Percentiles rank a stretch among this genome's conserved stretches.
Conservation (phyloP, 2,113 vertebrate genomes). For the Meles meles region DNA sequence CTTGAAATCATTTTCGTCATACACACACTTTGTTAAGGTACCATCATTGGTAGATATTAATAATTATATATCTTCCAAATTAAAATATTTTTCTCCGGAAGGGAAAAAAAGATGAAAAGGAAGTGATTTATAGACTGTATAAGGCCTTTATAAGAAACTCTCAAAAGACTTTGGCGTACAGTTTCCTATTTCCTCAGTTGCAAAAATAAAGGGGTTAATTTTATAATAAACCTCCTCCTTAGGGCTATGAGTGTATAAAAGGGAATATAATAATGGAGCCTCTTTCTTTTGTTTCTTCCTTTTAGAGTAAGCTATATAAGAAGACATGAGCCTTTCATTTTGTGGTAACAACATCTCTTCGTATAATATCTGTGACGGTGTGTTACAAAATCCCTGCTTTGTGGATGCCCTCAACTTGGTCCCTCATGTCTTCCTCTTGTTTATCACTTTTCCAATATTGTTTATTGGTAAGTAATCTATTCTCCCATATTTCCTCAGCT, state of each 20-base stretch:
- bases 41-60: not conserved
- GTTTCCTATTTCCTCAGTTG: not conserved
- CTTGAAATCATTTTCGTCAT: not conserved
- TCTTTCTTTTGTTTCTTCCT: constrained; percentile 47
- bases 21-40: not conserved
- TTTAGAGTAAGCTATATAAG: constrained; percentile 30
- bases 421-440: constrained; percentile 96
- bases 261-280: not conserved
- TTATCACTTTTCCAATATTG: constrained; percentile 98
- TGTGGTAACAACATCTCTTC: constrained; percentile 88
- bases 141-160: not conserved
- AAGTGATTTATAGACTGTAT: not conserved
- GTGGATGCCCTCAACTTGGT: constrained; percentile 98
- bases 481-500: not conserved
- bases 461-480: constrained; percentile 91
- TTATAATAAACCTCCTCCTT: not conserved
- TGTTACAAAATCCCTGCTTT: constrained; percentile 95
- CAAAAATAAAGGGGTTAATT: not conserved
- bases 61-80: not conserved
- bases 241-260: not conserved
- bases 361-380: constrained; percentile 88
- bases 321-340: constrained; percentile 90
- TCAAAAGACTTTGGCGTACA: not conserved
- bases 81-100: not conserved
- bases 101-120: not conserved